Evolutionary conservation across 1,140 invertebrate species (phyloP).

Genomic region (Drosophila guanche): DNA sequence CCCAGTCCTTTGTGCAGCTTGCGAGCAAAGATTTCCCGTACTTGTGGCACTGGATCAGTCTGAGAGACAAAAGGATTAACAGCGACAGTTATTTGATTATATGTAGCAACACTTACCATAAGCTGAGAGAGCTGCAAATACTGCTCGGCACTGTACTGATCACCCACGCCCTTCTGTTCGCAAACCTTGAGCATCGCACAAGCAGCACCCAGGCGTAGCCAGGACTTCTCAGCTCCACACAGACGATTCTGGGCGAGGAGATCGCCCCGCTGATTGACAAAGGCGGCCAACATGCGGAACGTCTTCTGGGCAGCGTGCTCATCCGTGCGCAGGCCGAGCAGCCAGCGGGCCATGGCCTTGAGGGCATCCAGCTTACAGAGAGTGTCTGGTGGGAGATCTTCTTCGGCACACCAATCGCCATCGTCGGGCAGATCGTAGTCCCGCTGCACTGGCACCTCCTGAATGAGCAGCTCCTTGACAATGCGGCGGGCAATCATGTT

Average conservation of each 20-base stretch:
- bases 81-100: background rate
- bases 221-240: slow-evolving; percentile 94
- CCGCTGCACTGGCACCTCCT: slow-evolving; percentile 87
- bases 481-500: slow-evolving; percentile 97
- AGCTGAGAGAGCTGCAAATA: slow-evolving; percentile 96
- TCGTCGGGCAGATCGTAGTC: slow-evolving; percentile 83
- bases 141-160: slow-evolving; percentile 96
- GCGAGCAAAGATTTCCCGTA: slow-evolving; percentile 93
- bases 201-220: slow-evolving; percentile 94
- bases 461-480: slow-evolving; percentile 96
- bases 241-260: slow-evolving; percentile 89
- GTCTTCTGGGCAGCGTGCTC: slow-evolving; percentile 96
- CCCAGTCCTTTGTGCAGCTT: slow-evolving; percentile 96
- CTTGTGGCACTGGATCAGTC: slow-evolving; percentile 92
- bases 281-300: slow-evolving; percentile 95
- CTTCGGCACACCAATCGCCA: slow-evolving; percentile 93
- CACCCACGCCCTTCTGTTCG: slow-evolving; percentile 97
- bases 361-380: slow-evolving; percentile 96
- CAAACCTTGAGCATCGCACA: slow-evolving; percentile 98
- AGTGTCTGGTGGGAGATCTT: slow-evolving; percentile 94
- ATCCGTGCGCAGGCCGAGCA: slow-evolving; percentile 95
- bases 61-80: slow-evolving; percentile 84
- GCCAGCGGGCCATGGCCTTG: slow-evolving; percentile 98
- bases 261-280: slow-evolving; percentile 95
- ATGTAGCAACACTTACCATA: slow-evolving; percentile 86